These are phyloP conservation scores for Drosophila burlai DNA, from an alignment of 1,140 invertebrate species.

Conservation along the genomic window DNA sequence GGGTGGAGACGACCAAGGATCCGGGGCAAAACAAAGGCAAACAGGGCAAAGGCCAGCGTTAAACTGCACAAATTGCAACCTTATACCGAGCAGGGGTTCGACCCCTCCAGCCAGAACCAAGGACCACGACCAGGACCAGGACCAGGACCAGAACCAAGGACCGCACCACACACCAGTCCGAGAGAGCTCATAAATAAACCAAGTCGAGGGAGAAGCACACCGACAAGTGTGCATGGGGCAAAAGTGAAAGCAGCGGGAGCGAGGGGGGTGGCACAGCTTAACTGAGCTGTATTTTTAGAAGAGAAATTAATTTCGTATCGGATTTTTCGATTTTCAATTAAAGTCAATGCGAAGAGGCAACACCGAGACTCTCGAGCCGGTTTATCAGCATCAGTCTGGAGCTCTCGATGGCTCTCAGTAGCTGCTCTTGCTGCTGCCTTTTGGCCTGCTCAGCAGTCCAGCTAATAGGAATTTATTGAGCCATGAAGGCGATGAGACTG, in stretches of 20 bases:
- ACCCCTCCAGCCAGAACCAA: slow-evolving; percentile 32
- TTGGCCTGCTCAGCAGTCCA: slow-evolving; percentile 36
- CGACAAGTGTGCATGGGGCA: slow-evolving; percentile 65
- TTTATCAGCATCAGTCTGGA: slow-evolving; percentile 17
- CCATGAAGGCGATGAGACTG: slow-evolving; percentile 81
- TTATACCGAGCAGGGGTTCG: slow-evolving; percentile 47
- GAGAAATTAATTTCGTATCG: slow-evolving; percentile 84
- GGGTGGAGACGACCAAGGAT: neutral
- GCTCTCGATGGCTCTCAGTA: slow-evolving; percentile 18
- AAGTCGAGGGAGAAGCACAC: slow-evolving; percentile 10
- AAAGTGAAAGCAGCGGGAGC: slow-evolving; percentile 58
- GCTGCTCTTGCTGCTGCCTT: slow-evolving; percentile 2
- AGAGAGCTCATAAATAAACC: slow-evolving; percentile 73
- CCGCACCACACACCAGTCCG: slow-evolving; percentile 44
- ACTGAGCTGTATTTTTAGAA: slow-evolving; percentile 73
- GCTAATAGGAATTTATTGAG: slow-evolving; percentile 82
- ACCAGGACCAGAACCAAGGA: neutral
- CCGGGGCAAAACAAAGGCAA: slow-evolving; percentile 35
- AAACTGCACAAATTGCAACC: slow-evolving; percentile 84
- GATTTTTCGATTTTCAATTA: slow-evolving; percentile 84
- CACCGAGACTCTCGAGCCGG: slow-evolving; percentile 16
- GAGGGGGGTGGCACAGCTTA: slow-evolving; percentile 13
- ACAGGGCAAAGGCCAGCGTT: slow-evolving; percentile 78
- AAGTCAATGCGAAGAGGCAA: slow-evolving; percentile 67
- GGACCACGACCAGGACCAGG: slow-evolving; percentile 23